Base-by-base conservation (phyloP, 2,797 vertebrate species). In the Morus bassanus region DNA sequence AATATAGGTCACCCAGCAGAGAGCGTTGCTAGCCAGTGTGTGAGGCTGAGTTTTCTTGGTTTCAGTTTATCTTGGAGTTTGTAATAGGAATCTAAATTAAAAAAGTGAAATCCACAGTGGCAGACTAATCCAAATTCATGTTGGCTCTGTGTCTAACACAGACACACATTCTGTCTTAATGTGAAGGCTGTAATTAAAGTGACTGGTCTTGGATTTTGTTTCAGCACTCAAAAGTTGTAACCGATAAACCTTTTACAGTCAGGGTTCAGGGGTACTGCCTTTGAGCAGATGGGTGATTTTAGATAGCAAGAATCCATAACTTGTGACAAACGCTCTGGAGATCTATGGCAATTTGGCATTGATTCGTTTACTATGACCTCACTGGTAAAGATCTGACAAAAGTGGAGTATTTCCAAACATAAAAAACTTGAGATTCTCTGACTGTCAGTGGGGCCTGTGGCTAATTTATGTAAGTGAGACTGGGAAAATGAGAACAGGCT, bases 221-320 rank as follows among this genome's bases (percentile, higher is more conserved):
- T 46, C 72, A 89, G 77, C 50, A 1, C 76, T 91, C 35, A 37
- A 7, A 86, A 88, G 57, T 53, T 85, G 84, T 83, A 74, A 73
- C 53, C 1, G 35, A 12, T 41, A 70, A 84, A 92, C 43, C 19
- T 37, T 87, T 65, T 51, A n/a, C 72, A 61, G 81, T 17, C 73
- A 60, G 68, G 48, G 73, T 72, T 83, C 75, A 85, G 59, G 59
- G 37, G 51, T 79, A 41, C 74, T 91, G 84, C 54, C 61, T 69
- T 69, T 67, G 75, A 89, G 93, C 94, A 94, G 90, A 65, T 68
- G 91, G 79, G 78, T 93, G 91, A 72, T 21, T 94, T 94, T 78
- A 96, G 89, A 82, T 89, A 60, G 72, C 90, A 91, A 68, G 54
- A 94, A 90, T 92, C 86, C 82, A 43, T 39, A 75, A 27, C 63